Base-by-base conservation (phyloP, 1,140 invertebrate genomes). In the Drosophila suzukii region DNA sequence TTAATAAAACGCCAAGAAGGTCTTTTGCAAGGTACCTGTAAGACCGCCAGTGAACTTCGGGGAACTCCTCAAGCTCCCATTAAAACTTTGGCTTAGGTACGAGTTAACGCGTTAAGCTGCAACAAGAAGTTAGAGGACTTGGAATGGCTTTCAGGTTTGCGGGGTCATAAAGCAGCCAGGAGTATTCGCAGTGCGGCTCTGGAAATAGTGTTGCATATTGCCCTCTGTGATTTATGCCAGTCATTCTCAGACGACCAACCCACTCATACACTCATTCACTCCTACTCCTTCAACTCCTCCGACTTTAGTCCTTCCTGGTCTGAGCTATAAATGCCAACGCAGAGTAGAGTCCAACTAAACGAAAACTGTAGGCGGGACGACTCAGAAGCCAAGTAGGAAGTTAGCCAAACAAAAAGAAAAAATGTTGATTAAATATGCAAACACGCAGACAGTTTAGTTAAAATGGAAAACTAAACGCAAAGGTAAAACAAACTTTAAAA, bases 51-150 rank as follows among this genome's bases (percentile, higher is more conserved):
- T 38, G 58, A 66, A 66, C 57, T 47, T 38, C 24, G 15, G 24
- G n/a, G 60, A 66, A 66, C 59, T 65, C 27, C 59, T 60, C 27
- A 34, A 63, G 44, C 63, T 65, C 36, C 63, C 65, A 47, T 41
- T 49, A 67, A 67, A 67, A 67, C 63, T 65, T 66, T 66, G 24
- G 60, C n/a, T 30, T 30, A 50, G 60, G 59, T 49, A 39, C 34
- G 43, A 49, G 63, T 30, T 66, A 50, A 67, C 60, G 60, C 55
- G 60, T 60, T 63, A 63, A 63, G 60, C 60, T 60, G 38, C 54
- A 60, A 62, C 38, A 65, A 66, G 44, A 46, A 47, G n/a, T 30
- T 38, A 11, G 15, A 50, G 50, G 44, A 65, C 43, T 32, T 67
- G 63, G 17, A 30, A 66, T 39, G 30, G 43, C 61, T 49, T 65